Conservation (phyloP, 2,888 invertebrate species). For the Melipona beecheii region DNA sequence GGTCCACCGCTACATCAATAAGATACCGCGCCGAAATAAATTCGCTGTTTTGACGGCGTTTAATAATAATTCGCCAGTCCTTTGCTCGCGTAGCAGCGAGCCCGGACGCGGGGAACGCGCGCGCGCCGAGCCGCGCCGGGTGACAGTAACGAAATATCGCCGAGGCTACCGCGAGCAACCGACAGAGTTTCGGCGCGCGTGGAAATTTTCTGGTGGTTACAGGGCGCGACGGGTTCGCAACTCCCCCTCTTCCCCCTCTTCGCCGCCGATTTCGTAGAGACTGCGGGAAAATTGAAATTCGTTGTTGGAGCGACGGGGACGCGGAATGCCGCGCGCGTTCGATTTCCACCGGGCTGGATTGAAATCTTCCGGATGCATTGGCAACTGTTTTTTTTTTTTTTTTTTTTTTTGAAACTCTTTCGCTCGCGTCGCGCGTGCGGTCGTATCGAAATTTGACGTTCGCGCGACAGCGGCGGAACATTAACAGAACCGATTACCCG, state of each 20-base stretch:
- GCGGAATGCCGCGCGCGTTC: neutral
- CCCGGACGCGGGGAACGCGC: neutral
- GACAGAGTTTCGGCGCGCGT: neutral
- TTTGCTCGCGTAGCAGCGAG: too few relatives aligned
- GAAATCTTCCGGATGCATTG: slow-evolving; percentile 15
- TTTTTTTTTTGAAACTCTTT: neutral
- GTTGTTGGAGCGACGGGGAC: slow-evolving; percentile 2
- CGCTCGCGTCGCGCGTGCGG: neutral
- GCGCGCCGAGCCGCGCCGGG: slow-evolving; percentile 16
- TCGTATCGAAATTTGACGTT: slow-evolving; percentile 8
- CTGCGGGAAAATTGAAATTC: slow-evolving; percentile 15
- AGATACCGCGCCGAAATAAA: slow-evolving; percentile 79
- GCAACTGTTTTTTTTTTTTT: neutral
- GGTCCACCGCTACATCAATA: slow-evolving; percentile 78
- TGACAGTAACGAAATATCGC: slow-evolving; percentile 69
- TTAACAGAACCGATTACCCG: slow-evolving; percentile 1
- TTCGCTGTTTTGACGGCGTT: slow-evolving; percentile 80
- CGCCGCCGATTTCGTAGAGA: neutral
- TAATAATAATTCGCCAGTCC: slow-evolving; percentile 80
- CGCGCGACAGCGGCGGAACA: neutral
- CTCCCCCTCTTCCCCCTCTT: too few relatives aligned
- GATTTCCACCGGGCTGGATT: neutral
- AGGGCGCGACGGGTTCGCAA: neutral
- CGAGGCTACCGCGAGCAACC: neutral
- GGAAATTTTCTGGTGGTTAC: slow-evolving; percentile 15